Conservation (phyloP, 2,797 vertebrate genomes). For the Chelonia mydas region DNA sequence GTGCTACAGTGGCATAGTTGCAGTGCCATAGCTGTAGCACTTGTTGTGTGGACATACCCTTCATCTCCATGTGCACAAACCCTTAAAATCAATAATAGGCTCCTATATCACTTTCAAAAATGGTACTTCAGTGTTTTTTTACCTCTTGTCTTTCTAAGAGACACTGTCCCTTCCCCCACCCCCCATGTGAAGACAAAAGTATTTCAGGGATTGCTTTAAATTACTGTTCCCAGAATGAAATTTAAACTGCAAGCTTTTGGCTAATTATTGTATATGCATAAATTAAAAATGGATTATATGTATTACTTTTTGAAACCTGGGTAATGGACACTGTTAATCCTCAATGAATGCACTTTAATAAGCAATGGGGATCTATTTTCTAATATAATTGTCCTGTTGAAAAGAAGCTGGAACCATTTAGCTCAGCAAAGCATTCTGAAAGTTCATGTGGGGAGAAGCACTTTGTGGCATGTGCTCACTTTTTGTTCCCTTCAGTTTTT, state of each 20-base stretch:
- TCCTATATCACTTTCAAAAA: no score
- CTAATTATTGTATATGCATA: not conserved
- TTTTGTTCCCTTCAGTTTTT: not conserved
- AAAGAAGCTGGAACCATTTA: slow-evolving; percentile 28
- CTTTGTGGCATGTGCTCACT: not conserved
- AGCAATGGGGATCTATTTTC: not conserved
- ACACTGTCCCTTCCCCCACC: not conserved
- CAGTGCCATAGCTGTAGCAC: no score
- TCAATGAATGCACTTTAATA: not conserved
- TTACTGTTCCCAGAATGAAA: not conserved
- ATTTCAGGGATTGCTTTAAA: not conserved
- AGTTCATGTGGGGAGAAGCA: not conserved
- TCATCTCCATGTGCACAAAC: no score
- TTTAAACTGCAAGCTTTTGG: not conserved
- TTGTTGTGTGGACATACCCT: no score
- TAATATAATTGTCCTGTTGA: not conserved
- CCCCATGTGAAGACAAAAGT: not conserved
- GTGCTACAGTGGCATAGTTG: no score
- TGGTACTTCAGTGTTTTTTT: no score
- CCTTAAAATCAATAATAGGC: no score
- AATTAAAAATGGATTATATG: not conserved
- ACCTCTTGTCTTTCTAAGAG: no score
- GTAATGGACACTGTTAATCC: not conserved
- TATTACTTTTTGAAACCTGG: not conserved
- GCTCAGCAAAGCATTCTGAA: slow-evolving; percentile 4